These are phyloP conservation scores for Sericinus montela DNA, from an alignment of 2,888 invertebrate species.

Conservation along the genomic window DNA sequence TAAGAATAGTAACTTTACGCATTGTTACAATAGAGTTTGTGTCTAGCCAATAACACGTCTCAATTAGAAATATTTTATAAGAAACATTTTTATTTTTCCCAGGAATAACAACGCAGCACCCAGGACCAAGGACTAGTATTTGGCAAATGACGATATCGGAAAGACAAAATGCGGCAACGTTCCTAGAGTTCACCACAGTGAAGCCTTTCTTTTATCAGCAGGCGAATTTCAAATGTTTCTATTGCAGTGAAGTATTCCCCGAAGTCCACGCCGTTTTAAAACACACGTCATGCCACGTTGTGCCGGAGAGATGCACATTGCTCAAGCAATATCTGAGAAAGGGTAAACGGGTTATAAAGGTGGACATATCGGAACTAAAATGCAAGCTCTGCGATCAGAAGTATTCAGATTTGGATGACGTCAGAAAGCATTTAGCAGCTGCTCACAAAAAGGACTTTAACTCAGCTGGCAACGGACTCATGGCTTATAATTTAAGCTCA, in stretches of 20 bases:
- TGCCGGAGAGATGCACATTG: constrained; percentile 49
- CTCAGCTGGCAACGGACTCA: constrained; percentile 61
- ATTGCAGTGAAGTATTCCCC: constrained; percentile 62
- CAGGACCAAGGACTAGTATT: constrained; percentile 56
- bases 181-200: constrained; percentile 58
- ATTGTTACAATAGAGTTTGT: not conserved
- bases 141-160: constrained; percentile 74
- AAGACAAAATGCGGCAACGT: constrained; percentile 64
- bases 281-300: constrained; percentile 45
- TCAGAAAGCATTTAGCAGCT: constrained; percentile 48
- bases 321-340: constrained; percentile 60
- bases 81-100: constrained; percentile 38
- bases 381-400: constrained; percentile 62
- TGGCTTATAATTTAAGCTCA: constrained; percentile 57
- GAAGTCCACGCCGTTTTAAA: constrained; percentile 57
- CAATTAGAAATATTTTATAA: constrained; percentile 22
- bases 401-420: constrained; percentile 58
- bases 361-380: constrained; percentile 60
- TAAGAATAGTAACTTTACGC: not conserved
- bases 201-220: constrained; percentile 69
- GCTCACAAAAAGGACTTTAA: constrained; percentile 66
- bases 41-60: not conserved
- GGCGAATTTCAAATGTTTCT: constrained; percentile 70
- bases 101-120: constrained; percentile 38
- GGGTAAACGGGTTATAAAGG: constrained; percentile 67